A percentile compares a stretch with the other conserved stretches of the same genome.
Conservation (phyloP, 1,140 invertebrate species). For the Drosophila melanogaster region Release_6_plus_ISO1_MT NC_004354.4:9230501-9231000, state of each 20-base stretch:
- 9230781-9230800: conserved; percentile 92
- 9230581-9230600: conserved; percentile 97
- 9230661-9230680: too few relatives aligned
- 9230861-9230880: conserved; percentile 63
- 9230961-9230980: conserved; percentile 7
- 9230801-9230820: conserved; percentile 75
- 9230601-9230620: conserved; percentile 96
- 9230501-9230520: conserved; percentile 92
- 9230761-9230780: conserved; percentile 93
- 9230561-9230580: conserved; percentile 96
- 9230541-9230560: conserved; percentile 95
- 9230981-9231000: neutral
- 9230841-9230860: conserved; percentile 63
- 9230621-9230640: conserved; percentile 94
- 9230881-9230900: conserved; percentile 46
- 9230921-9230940: conserved; percentile 25
- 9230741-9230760: conserved; percentile 98
- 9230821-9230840: conserved; percentile 40
- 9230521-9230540: conserved; percentile 95
- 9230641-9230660: conserved; percentile 85
- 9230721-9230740: conserved; percentile 90
- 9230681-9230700: conserved; percentile 55
- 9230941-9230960: conserved; percentile 16
- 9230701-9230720: conserved; percentile 83
- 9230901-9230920: conserved; percentile 18